Evolutionary conservation across 1,140 invertebrate genomes (phyloP).

Genomic region (Temnothorax curvispinosus): DNA sequence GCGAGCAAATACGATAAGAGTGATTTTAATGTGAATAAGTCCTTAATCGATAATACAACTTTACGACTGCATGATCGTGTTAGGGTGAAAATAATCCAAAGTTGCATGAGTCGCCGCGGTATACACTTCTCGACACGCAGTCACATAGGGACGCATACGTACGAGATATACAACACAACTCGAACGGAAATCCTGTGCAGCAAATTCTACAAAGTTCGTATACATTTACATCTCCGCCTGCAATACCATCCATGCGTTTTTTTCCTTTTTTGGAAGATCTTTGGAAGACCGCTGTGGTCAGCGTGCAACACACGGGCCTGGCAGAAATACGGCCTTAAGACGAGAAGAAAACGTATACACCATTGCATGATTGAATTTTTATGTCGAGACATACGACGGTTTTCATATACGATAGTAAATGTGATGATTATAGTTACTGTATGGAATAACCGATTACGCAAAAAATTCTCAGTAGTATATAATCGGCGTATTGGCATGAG

Average conservation of each 20-base stretch:
- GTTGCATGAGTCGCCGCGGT: constrained; percentile 23
- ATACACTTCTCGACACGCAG: constrained; percentile 6
- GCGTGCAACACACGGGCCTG: constrained; percentile 20
- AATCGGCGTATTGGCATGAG: constrained; percentile 42
- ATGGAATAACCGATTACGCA: constrained; percentile 29
- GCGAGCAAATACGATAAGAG: constrained; percentile 23
- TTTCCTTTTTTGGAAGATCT: constrained; percentile 35
- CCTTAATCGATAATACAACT: constrained; percentile 16
- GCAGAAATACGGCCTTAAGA: constrained; percentile 34
- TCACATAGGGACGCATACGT: not conserved
- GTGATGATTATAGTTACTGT: constrained; percentile 49
- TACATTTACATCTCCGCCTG: constrained; percentile 41
- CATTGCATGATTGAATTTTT: constrained; percentile 59
- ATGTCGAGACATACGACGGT: constrained; percentile 33
- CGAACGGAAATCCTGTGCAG: constrained; percentile 8
- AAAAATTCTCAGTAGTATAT: constrained; percentile 44
- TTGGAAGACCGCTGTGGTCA: constrained; percentile 3
- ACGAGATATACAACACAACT: not conserved
- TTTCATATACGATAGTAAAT: constrained; percentile 55
- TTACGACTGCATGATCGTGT: constrained; percentile 39
- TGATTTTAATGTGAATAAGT: constrained; percentile 53
- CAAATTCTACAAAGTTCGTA: constrained; percentile 43
- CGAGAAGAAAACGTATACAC: constrained; percentile 29
- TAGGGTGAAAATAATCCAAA: constrained; percentile 33
- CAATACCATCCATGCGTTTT: not conserved